Evolutionary conservation across 1,140 invertebrate species (phyloP).

Genomic region (Drosophila jambulina): DNA sequence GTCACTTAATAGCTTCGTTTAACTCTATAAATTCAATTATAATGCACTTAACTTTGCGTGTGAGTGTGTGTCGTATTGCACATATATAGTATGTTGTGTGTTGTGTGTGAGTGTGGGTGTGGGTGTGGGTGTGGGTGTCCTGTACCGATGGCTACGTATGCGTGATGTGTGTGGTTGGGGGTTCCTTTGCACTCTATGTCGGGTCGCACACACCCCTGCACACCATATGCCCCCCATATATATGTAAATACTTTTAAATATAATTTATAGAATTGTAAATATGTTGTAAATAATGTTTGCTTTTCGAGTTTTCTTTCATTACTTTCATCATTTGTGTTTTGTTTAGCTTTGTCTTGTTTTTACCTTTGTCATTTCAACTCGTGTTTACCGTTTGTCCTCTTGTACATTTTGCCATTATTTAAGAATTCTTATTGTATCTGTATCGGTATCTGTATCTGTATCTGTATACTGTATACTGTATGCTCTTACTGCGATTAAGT

Average conservation of each 20-base stretch:
- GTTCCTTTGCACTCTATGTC: slow-evolving; percentile 42
- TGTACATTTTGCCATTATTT: slow-evolving; percentile 64
- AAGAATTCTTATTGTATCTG: slow-evolving; percentile 39
- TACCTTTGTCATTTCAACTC: slow-evolving; percentile 47
- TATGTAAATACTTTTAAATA: slow-evolving; percentile 67
- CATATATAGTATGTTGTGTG: slow-evolving; percentile 26
- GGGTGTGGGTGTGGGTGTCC: slow-evolving; percentile 18
- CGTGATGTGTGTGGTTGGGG: slow-evolving; percentile 21
- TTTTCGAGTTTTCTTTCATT: slow-evolving; percentile 47
- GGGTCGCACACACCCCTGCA: slow-evolving; percentile 41
- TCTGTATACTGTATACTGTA: slow-evolving; percentile 39
- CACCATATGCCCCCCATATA: slow-evolving; percentile 45
- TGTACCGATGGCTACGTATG: slow-evolving; percentile 41
- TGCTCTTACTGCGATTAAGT: slow-evolving; percentile 46
- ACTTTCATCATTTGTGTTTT: slow-evolving; percentile 29
- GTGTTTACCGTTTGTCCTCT: slow-evolving; percentile 48
- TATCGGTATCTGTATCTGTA: slow-evolving; percentile 2
- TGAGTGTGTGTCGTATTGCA: slow-evolving; percentile 49
- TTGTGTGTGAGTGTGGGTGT: slow-evolving; percentile 11
- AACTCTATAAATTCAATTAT: slow-evolving; percentile 83
- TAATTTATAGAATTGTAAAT: slow-evolving; percentile 69
- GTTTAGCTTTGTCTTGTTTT: slow-evolving; percentile 13
- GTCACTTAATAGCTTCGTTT: slow-evolving; percentile 73
- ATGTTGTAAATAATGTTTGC: slow-evolving; percentile 67
- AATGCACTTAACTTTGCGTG: slow-evolving; percentile 80